A percentile compares a stretch with the other conserved stretches of the same genome.
Conservation (phyloP, 2,888 invertebrate genomes). For the Eucriotettix oculatus region DNA sequence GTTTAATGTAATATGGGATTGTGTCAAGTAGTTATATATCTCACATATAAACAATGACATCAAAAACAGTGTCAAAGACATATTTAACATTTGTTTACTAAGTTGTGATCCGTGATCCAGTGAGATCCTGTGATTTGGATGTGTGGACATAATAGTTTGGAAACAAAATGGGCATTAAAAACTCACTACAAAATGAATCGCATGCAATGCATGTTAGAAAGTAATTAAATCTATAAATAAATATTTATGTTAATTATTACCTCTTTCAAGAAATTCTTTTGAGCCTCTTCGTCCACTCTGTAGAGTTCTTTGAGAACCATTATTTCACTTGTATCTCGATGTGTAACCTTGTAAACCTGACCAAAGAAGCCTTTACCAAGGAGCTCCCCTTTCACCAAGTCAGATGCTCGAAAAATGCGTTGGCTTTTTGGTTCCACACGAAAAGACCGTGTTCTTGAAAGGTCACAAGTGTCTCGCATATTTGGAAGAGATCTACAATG, state of each 20-base stretch:
- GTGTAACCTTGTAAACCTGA: constrained; percentile 80
- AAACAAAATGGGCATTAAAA: no score
- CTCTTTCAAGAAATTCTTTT: constrained; percentile 87
- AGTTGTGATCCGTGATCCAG: no score
- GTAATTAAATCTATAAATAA: no score
- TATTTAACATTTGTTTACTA: no score
- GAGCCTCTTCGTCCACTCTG: constrained; percentile 85
- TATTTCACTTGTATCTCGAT: constrained; percentile 75
- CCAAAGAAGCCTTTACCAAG: constrained; percentile 91
- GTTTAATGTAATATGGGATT: no score
- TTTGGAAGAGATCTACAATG: constrained; percentile 15
- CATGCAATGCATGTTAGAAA: no score
- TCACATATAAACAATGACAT: no score
- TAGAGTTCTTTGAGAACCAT: constrained; percentile 93
- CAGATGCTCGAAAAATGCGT: constrained; percentile 79
- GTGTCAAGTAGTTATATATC: no score
- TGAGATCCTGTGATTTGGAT: no score
- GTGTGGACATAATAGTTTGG: no score
- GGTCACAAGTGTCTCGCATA: constrained; percentile 37
- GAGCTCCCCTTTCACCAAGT: constrained; percentile 71
- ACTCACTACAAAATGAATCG: no score
- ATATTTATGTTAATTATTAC: constrained; percentile 22
- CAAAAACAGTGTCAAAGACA: no score
- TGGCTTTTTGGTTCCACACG: constrained; percentile 48
- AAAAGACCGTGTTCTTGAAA: constrained; percentile 78